Evolutionary conservation across 2,797 vertebrate species (phyloP).

Genomic region (Callimico goeldii): DNA sequence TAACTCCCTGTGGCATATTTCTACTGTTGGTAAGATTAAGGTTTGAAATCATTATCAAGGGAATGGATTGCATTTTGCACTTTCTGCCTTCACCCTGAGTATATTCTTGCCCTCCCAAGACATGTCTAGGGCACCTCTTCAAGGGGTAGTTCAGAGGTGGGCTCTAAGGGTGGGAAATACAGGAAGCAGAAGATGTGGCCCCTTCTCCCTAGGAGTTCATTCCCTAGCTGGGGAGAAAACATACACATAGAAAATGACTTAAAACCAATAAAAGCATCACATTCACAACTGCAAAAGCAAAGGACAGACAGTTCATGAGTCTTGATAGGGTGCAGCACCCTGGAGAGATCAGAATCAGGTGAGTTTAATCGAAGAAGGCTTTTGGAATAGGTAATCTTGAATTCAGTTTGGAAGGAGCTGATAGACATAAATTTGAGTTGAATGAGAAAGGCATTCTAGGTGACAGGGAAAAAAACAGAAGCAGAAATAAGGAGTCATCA

Average conservation of each 20-base stretch:
- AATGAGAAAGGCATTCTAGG: conserved; percentile 52
- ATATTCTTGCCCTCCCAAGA: neutral
- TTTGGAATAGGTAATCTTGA: conserved; percentile 56
- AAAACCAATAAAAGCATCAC: conserved; percentile 18
- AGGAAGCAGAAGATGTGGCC: neutral
- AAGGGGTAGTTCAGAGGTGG: neutral
- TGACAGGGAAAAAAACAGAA: conserved; percentile 47
- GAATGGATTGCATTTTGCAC: neutral
- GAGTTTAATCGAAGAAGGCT: conserved; percentile 1
- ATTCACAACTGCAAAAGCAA: neutral
- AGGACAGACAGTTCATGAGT: neutral
- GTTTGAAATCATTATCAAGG: conserved; percentile 39
- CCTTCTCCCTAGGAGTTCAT: neutral
- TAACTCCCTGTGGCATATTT: conserved; percentile 12
- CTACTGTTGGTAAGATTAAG: neutral
- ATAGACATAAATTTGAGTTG: conserved; percentile 55
- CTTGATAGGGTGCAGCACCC: neutral
- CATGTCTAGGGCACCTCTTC: neutral
- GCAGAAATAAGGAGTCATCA: neutral
- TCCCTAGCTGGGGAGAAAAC: neutral
- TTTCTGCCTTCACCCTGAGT: neutral
- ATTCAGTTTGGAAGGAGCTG: conserved; percentile 47
- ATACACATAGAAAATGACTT: neutral
- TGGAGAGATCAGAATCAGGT: conserved; percentile 42
- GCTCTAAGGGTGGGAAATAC: neutral